These are phyloP conservation scores for Chloroceryle amazona DNA, from an alignment of 2,797 vertebrate genomes.

Conservation along the genomic window DNA sequence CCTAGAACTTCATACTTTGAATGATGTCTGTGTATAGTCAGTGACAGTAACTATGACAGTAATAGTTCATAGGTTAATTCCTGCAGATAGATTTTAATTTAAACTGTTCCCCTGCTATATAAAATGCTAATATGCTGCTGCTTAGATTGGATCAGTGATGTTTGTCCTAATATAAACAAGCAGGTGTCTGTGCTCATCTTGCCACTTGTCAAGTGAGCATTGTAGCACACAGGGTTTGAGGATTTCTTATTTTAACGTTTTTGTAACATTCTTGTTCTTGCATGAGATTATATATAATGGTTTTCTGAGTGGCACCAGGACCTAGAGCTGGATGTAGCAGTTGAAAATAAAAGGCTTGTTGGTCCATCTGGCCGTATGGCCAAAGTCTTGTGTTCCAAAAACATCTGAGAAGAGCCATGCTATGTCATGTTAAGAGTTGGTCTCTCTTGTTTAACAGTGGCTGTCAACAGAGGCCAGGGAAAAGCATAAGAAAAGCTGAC, in stretches of 20 bases:
- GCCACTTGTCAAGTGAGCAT: background rate
- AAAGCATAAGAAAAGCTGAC: background rate
- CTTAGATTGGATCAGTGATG: background rate
- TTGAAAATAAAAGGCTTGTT: background rate
- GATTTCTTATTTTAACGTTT: background rate
- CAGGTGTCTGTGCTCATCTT: background rate
- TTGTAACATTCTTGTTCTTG: background rate
- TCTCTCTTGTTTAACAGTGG: background rate
- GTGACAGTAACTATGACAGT: background rate
- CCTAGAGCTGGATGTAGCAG: background rate
- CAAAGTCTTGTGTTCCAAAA: background rate
- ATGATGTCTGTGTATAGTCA: background rate
- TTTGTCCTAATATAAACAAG: background rate
- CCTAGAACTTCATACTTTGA: background rate
- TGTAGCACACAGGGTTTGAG: background rate
- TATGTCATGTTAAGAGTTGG: background rate
- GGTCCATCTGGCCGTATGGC: background rate
- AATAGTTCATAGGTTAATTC: background rate
- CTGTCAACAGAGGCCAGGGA: background rate
- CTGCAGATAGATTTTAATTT: background rate
- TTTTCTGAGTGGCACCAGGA: accelerated
- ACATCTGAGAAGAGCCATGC: background rate
- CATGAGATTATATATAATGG: background rate
- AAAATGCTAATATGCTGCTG: background rate
- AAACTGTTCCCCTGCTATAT: background rate